Conservation (phyloP, 2,888 invertebrate species). For the Agriopis aurantiaria region DNA sequence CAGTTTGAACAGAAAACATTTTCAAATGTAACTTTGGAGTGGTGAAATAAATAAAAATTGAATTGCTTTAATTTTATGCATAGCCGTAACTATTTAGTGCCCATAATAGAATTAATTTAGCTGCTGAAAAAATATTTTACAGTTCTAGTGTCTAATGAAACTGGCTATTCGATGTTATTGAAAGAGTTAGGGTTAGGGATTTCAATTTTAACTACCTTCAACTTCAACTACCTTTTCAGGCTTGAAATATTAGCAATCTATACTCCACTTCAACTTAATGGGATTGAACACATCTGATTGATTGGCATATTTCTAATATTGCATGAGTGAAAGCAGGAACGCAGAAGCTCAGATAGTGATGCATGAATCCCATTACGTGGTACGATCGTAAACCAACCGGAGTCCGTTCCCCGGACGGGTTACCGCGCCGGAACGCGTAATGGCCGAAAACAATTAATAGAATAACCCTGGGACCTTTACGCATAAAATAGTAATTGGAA, state of each 20-base stretch:
- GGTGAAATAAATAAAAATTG: constrained; percentile 34
- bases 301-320: neutral
- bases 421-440: constrained; percentile 57
- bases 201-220: too few relatives aligned
- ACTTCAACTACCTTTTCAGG: neutral
- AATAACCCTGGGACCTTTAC: constrained; percentile 60
- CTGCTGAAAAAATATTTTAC: neutral
- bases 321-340: constrained; percentile 13
- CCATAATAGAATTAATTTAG: neutral
- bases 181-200: neutral
- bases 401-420: constrained; percentile 47
- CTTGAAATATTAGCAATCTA: too few relatives aligned
- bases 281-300: neutral
- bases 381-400: constrained; percentile 59
- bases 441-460: constrained; percentile 66
- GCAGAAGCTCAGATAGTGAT: constrained; percentile 53
- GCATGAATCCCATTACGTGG: constrained; percentile 62
- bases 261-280: too few relatives aligned
- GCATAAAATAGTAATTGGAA: constrained; percentile 57
- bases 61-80: constrained; percentile 35
- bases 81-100: constrained; percentile 7
- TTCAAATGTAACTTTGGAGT: constrained; percentile 22
- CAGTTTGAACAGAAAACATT: constrained; percentile 23
- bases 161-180: neutral
- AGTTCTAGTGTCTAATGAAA: neutral